Percentiles rank a stretch among this genome's conserved stretches.
phyloP scores from a whole-genome alignment of 2,888 invertebrate genomes.

The Eucera pruinosa region DNA sequence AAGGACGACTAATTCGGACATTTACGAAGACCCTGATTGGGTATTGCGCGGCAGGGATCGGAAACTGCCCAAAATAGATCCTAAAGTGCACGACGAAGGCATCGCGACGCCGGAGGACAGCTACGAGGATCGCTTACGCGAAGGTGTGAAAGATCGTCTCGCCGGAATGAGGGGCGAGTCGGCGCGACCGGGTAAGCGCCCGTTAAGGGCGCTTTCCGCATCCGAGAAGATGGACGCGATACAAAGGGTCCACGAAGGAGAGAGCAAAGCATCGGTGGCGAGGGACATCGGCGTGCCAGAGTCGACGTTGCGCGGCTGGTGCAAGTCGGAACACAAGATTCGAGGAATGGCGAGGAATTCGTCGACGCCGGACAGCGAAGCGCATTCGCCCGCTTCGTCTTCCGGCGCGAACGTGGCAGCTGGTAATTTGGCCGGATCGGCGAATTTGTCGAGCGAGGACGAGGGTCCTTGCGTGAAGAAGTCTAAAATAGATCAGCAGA shows the following conservation, averaged over 20 bases:
- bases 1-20: slow-evolving; percentile 51
- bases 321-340: slow-evolving; percentile 93
- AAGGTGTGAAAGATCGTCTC: slow-evolving; percentile 65
- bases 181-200: slow-evolving; percentile 90
- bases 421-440: slow-evolving; percentile 40
- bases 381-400: slow-evolving; percentile 78
- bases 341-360: slow-evolving; percentile 87
- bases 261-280: slow-evolving; percentile 94
- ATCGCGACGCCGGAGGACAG: slow-evolving; percentile 47
- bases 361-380: slow-evolving; percentile 87
- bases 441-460: slow-evolving; percentile 73
- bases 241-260: slow-evolving; percentile 92
- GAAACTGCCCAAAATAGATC: slow-evolving; percentile 50
- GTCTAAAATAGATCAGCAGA: slow-evolving; percentile 69
- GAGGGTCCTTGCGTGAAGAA: slow-evolving; percentile 75
- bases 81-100: slow-evolving; percentile 55
- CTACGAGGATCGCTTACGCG: slow-evolving; percentile 67
- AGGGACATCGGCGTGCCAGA: slow-evolving; percentile 94
- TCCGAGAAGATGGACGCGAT: slow-evolving; percentile 93
- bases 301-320: slow-evolving; percentile 94
- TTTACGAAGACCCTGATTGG: slow-evolving; percentile 42
- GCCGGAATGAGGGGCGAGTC: slow-evolving; percentile 85
- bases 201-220: slow-evolving; percentile 91
- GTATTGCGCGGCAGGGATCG: slow-evolving; percentile 36
- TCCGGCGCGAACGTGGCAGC: slow-evolving; percentile 70